Percentiles rank a stretch among this genome's conserved stretches.
Evolutionary conservation across 2,113 vertebrate genomes (phyloP).

Genomic region (Atrichornis clamosus): DNA sequence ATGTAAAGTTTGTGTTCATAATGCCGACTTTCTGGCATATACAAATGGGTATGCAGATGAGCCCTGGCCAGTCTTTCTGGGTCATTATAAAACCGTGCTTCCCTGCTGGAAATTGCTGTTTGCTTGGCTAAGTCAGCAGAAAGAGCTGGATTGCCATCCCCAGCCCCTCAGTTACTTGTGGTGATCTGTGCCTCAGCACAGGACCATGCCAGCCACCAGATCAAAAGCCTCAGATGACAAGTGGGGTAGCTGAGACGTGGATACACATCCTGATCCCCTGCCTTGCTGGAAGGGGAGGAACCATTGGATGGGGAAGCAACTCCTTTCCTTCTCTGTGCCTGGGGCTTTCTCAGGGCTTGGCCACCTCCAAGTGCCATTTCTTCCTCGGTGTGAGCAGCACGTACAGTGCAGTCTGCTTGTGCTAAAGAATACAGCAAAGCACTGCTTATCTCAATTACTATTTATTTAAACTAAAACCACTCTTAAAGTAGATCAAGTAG

Average conservation of each 20-base stretch:
- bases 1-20: not conserved
- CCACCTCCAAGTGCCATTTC: not conserved
- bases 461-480: not conserved
- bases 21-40: not conserved
- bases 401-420: not conserved
- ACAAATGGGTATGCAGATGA: not conserved
- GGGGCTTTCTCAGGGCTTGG: not conserved
- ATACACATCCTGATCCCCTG: not conserved
- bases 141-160: not conserved
- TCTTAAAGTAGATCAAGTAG: not conserved
- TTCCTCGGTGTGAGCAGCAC: not conserved
- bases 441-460: not conserved
- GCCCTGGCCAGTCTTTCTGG: not conserved
- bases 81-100: not conserved
- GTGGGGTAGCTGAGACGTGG: not conserved
- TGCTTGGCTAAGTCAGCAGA: not conserved
- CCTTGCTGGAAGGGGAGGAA: not conserved
- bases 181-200: accelerated
- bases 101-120: not conserved
- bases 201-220: not conserved
- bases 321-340: not conserved
- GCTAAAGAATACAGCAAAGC: not conserved
- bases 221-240: not conserved
- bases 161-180: not conserved
- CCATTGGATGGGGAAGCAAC: not conserved